phyloP scores from a whole-genome alignment of 2,888 invertebrate genomes.

The Drosophila setosimentum region DNA sequence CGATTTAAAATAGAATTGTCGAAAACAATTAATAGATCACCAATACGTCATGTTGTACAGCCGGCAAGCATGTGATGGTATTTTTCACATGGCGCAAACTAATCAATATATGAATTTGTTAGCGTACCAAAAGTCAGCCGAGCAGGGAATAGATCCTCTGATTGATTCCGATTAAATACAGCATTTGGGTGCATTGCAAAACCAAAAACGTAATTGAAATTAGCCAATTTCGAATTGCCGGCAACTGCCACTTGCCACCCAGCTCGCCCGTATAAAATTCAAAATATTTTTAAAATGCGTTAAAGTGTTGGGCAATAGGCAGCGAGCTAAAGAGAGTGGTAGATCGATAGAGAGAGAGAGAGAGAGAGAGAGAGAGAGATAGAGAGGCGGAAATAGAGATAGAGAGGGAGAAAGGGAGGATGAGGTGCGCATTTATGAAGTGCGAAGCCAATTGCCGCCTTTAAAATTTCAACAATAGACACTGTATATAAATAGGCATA shows the following conservation, averaged over 20 bases:
- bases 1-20: slow-evolving; percentile 71
- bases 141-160: slow-evolving; percentile 39
- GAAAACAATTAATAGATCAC: slow-evolving; percentile 51
- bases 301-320: slow-evolving; percentile 38
- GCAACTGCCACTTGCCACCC: slow-evolving; percentile 17
- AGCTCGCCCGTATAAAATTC: slow-evolving; percentile 10
- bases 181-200: slow-evolving; percentile 25
- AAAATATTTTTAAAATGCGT: slow-evolving; percentile 50
- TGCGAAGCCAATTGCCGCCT: slow-evolving; percentile 74
- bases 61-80: slow-evolving; percentile 56
- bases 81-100: slow-evolving; percentile 14
- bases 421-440: slow-evolving; percentile 65
- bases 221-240: slow-evolving; percentile 33
- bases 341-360: background rate
- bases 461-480: slow-evolving; percentile 51
- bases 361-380: background rate
- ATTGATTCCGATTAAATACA: slow-evolving; percentile 50
- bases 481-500: slow-evolving; percentile 48
- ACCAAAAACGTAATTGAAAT: slow-evolving; percentile 40
- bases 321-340: background rate
- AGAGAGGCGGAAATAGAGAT: background rate
- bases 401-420: background rate
- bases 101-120: slow-evolving; percentile 8
- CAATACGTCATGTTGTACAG: slow-evolving; percentile 63
- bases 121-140: slow-evolving; percentile 47